A percentile compares a stretch with the other conserved stretches of the same genome.
Conservation (phyloP, 64 coral and sea anemone genomes). For the Pocillopora damicornis region DNA sequence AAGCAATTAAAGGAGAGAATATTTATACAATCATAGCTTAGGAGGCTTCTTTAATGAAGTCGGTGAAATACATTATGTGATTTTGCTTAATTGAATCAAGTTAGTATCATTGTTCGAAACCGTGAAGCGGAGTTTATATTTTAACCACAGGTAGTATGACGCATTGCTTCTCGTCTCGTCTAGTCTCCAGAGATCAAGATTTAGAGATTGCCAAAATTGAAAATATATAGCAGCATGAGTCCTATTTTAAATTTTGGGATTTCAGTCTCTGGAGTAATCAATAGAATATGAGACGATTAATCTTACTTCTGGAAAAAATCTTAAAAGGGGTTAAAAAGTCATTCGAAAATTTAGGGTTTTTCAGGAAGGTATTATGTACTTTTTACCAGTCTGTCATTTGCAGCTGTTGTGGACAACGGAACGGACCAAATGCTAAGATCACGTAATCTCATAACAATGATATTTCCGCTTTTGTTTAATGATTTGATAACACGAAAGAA, state of each 20-base stretch:
- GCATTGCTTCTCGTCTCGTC: not conserved
- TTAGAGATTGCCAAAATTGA: not conserved
- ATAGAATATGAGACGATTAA: too few relatives aligned
- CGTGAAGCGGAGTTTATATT: not conserved
- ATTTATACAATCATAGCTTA: constrained; percentile 12
- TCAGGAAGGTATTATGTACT: too few relatives aligned
- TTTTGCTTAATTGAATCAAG: not conserved
- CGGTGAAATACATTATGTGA: constrained; percentile 7
- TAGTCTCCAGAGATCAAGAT: not conserved
- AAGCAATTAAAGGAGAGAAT: not conserved
- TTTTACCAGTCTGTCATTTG: too few relatives aligned
- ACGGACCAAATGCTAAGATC: too few relatives aligned
- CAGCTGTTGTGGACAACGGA: too few relatives aligned
- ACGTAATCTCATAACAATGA: too few relatives aligned
- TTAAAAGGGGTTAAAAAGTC: too few relatives aligned
- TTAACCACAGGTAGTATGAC: not conserved
- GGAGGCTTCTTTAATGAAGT: not conserved
- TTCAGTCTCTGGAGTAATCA: not conserved
- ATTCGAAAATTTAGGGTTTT: too few relatives aligned
- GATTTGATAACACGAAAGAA: not conserved
- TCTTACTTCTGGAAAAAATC: too few relatives aligned
- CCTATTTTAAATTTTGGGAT: not conserved
- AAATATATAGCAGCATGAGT: not conserved
- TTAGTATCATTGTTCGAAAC: not conserved
- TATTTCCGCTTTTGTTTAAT: not conserved